These are phyloP conservation scores for Laticauda colubrina DNA, from an alignment of 2,113 vertebrate species.

Conservation along the genomic window DNA sequence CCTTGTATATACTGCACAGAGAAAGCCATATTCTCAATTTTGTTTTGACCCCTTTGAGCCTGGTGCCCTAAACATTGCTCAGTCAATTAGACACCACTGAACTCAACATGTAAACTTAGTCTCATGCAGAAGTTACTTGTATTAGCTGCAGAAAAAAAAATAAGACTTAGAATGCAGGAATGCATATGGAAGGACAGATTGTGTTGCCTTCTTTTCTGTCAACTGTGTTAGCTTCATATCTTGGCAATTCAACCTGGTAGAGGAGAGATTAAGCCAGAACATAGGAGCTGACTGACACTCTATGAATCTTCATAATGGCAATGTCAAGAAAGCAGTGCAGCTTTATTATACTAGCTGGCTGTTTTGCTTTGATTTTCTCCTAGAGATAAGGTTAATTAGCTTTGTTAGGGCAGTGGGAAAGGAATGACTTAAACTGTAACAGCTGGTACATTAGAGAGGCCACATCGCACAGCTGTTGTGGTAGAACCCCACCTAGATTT, in stretches of 20 bases:
- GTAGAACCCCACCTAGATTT: constrained; percentile 29
- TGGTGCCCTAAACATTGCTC: too few relatives aligned
- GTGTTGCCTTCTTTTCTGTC: background rate
- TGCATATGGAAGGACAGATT: background rate
- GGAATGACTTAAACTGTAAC: constrained; percentile 29
- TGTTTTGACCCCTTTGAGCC: too few relatives aligned
- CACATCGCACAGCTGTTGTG: constrained; percentile 28
- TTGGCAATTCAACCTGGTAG: background rate
- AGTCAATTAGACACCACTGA: too few relatives aligned
- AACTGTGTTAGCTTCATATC: background rate
- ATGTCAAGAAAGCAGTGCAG: background rate
- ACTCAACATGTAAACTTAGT: background rate
- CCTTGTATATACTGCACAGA: too few relatives aligned
- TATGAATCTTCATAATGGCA: background rate
- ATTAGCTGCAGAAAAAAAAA: background rate
- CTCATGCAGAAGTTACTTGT: background rate
- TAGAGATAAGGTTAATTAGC: constrained; percentile 44
- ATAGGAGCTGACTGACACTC: fast-evolving
- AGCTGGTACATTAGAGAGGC: constrained; percentile 39
- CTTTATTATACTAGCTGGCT: constrained; percentile 11
- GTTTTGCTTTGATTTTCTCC: constrained; percentile 17
- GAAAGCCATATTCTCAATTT: too few relatives aligned
- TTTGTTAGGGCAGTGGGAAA: constrained; percentile 25
- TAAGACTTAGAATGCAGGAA: background rate
- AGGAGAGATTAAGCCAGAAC: background rate